These are phyloP conservation scores for Syngnathus floridae DNA, from an alignment of 2,113 vertebrate genomes.

Conservation along the genomic window DNA sequence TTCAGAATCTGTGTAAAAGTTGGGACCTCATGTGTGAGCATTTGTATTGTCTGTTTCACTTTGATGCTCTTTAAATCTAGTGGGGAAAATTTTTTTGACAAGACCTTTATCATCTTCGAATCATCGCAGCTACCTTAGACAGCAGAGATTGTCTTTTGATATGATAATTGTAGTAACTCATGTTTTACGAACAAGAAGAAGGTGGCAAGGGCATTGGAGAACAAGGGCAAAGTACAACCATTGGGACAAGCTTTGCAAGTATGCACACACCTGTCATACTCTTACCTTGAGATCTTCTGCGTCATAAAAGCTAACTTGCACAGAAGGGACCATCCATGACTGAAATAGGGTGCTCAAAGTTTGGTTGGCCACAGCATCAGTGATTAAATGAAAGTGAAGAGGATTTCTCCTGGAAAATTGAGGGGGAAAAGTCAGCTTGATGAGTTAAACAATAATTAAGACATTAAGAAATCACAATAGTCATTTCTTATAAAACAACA, in stretches of 20 bases:
- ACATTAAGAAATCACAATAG: background rate
- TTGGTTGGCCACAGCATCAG: conserved; percentile 80
- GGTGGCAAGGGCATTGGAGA: background rate
- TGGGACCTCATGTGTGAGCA: conserved; percentile 5
- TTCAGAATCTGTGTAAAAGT: background rate
- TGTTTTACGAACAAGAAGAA: background rate
- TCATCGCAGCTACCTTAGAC: background rate
- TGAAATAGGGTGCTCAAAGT: conserved; percentile 84
- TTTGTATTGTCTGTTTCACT: conserved; percentile 5
- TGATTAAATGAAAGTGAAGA: conserved; percentile 93
- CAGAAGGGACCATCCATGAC: conserved; percentile 93
- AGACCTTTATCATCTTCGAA: background rate
- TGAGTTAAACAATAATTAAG: background rate
- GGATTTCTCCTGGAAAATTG: conserved; percentile 81
- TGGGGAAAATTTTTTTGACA: background rate
- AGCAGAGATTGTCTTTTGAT: conserved; percentile 16
- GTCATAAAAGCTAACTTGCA: conserved; percentile 88
- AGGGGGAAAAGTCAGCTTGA: background rate
- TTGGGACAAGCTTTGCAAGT: background rate
- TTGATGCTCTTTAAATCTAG: conserved; percentile 16
- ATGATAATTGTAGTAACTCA: conserved; percentile 2
- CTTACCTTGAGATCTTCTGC: conserved; percentile 87
- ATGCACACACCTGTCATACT: background rate
- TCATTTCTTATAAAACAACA: background rate
- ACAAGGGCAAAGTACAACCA: background rate